Evolutionary conservation across 2,888 invertebrate species (phyloP), one percentile per base, ranked within the genome.

Genomic region (Callyntrura guangdongensis): DNA sequence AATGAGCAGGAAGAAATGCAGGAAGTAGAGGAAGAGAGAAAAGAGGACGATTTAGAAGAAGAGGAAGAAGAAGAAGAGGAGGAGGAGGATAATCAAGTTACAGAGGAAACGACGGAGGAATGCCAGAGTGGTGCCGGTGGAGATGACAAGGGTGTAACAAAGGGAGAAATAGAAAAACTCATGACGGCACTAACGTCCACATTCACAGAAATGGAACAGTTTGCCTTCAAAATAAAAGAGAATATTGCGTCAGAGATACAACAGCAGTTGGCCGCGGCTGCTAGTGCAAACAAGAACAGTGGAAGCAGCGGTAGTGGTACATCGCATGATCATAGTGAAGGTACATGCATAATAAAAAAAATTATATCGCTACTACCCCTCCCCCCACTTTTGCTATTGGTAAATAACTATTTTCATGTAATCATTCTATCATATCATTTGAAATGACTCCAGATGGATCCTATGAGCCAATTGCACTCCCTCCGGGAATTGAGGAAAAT

Each of bases 171-270:
- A 27, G 91, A 92, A 25, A 91, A 92, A 79, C 85, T 92, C 20
- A 81, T 92, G n/a, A 92, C 89, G 11, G 91, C 89, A 56, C 84
- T 92, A 9, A 87, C 91, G 0, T 91, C 91, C 6, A 92, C 91
- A 9, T 92, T 92, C 25, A 74, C 85, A 11, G 87, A 87, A 83
- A 92, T 92, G 92, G 92, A 92, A 64, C 91, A 92, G 77, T 92
- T 92, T 82, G 92, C 92, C 0, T 45, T 72, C 8, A 92, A 92
- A 27, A 92, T 92, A 64, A 92, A 91, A 69, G 91, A 91, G 14
- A 91, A 91, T 85, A 92, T 92, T 77, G 92, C 92, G 0, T 74
- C 91, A 0, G 91, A 92, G 59, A 91, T 92, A 56, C 92, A 92
- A 36, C 86, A 87, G 56, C 92, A 92, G 59, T 74, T 92, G 36